Conservation (phyloP, 2,113 vertebrate species). For the Neolamprologus toae region DNA sequence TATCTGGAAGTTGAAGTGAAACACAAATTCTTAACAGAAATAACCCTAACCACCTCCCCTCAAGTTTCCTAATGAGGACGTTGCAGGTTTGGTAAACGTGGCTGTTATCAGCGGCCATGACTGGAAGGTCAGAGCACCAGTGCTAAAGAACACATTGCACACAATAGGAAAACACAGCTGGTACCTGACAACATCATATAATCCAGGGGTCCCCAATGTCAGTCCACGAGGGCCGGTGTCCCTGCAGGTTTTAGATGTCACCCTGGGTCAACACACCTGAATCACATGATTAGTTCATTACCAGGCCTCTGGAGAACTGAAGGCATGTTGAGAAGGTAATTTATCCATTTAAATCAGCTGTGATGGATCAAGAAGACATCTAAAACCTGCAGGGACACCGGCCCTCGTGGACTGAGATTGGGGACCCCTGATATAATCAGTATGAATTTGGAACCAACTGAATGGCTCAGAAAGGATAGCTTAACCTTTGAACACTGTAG, state of each 20-base stretch:
- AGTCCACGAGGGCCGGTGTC: rapidly evolving
- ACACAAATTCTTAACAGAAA: not conserved
- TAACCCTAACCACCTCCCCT: not conserved
- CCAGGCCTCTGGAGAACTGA: rapidly evolving
- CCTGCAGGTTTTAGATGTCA: not conserved
- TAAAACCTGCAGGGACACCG: too few relatives aligned
- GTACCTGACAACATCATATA: not conserved
- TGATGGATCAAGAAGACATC: rapidly evolving
- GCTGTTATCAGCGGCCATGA: rapidly evolving
- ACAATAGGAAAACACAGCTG: rapidly evolving
- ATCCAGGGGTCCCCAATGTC: rapidly evolving
- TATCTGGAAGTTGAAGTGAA: not conserved
- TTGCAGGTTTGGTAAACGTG: not conserved
- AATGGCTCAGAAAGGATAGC: not conserved
- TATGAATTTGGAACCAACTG: not conserved
- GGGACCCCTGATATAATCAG: not conserved
- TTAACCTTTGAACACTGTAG: not conserved
- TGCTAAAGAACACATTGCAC: not conserved
- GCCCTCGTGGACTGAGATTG: rapidly evolving
- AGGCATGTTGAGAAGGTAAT: not conserved
- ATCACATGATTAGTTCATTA: not conserved
- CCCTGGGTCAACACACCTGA: not conserved
- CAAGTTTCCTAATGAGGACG: not conserved
- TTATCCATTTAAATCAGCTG: not conserved
- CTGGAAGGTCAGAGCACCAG: not conserved